These are phyloP conservation scores for Meganola albula DNA, from an alignment of 2,888 invertebrate species.

Conservation along the genomic window DNA sequence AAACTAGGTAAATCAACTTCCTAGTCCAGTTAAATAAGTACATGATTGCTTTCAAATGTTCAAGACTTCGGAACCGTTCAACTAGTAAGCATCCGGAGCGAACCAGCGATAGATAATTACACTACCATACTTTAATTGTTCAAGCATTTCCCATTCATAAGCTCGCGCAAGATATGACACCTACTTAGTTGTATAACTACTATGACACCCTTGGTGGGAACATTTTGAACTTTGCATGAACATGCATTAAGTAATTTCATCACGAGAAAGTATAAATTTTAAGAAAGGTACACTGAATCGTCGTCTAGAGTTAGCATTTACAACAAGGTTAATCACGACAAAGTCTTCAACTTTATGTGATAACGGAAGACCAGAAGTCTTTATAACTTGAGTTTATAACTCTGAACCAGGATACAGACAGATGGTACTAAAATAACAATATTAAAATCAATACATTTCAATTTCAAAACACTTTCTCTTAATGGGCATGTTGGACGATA, in stretches of 20 bases:
- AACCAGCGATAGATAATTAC: slow-evolving; percentile 42
- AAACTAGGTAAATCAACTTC: slow-evolving; percentile 6
- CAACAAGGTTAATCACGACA: too few species aligned
- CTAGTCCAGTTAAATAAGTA: slow-evolving; percentile 11
- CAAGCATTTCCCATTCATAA: slow-evolving; percentile 36
- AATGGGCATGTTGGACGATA: slow-evolving; percentile 34
- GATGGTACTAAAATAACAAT: slow-evolving; percentile 14
- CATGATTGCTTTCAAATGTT: slow-evolving; percentile 22
- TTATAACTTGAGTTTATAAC: too few species aligned
- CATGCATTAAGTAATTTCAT: slow-evolving; percentile 18
- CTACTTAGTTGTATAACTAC: too few species aligned
- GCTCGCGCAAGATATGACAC: too few species aligned
- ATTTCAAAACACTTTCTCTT: slow-evolving; percentile 50
- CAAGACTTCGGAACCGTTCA: slow-evolving; percentile 29
- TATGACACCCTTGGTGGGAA: too few species aligned
- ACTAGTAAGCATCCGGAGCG: slow-evolving; percentile 28
- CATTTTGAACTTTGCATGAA: slow-evolving; percentile 29
- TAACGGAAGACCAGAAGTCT: too few species aligned
- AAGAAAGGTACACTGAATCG: too few species aligned
- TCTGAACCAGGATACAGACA: too few species aligned
- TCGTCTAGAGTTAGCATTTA: too few species aligned
- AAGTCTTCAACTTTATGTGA: too few species aligned
- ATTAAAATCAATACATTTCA: slow-evolving; percentile 33
- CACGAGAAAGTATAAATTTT: too few species aligned
- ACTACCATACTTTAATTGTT: slow-evolving; percentile 46